Evolutionary conservation across 2,113 vertebrate species (phyloP).

Genomic region (Sander vitreus): DNA sequence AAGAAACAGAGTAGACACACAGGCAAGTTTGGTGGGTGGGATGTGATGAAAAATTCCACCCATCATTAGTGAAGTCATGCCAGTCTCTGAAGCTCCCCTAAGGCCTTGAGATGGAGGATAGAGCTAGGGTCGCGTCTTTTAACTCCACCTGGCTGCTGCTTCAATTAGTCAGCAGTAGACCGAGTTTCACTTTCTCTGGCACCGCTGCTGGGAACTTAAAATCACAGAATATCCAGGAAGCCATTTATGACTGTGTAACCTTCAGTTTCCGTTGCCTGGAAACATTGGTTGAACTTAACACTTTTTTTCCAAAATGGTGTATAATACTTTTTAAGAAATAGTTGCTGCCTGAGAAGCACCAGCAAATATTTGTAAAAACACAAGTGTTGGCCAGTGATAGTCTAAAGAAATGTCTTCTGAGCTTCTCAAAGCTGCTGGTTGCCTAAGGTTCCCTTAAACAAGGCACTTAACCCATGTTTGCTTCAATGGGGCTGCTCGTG

Average conservation of each 20-base stretch:
- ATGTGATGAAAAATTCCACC: constrained; percentile 63
- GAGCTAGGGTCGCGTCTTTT: constrained; percentile 46
- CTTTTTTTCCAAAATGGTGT: background rate
- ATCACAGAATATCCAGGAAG: constrained; percentile 8
- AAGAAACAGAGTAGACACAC: background rate
- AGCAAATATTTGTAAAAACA: background rate
- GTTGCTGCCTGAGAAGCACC: constrained; percentile 14
- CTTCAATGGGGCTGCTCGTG: constrained; percentile 15
- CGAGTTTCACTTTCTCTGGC: constrained; percentile 25
- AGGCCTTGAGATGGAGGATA: constrained; percentile 49
- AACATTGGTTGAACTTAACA: constrained; percentile 9
- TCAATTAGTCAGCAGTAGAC: constrained; percentile 45
- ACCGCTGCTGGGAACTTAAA: constrained; percentile 34
- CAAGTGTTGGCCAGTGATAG: background rate
- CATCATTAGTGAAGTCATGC: constrained; percentile 69
- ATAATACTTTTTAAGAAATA: constrained; percentile 8
- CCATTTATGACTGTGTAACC: constrained; percentile 8
- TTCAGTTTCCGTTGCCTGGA: constrained; percentile 5
- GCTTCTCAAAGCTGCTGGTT: background rate
- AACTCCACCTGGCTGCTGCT: constrained; percentile 70
- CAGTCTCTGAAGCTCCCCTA: constrained; percentile 39
- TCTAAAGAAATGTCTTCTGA: constrained; percentile 7
- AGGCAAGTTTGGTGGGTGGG: constrained; percentile 39
- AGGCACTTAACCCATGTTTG: constrained; percentile 38
- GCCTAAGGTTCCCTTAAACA: constrained; percentile 36